Percentiles rank a stretch among this genome's conserved stretches.
Evolutionary conservation across 1,140 invertebrate species (phyloP).

Genomic region (Idris sp.): DNA sequence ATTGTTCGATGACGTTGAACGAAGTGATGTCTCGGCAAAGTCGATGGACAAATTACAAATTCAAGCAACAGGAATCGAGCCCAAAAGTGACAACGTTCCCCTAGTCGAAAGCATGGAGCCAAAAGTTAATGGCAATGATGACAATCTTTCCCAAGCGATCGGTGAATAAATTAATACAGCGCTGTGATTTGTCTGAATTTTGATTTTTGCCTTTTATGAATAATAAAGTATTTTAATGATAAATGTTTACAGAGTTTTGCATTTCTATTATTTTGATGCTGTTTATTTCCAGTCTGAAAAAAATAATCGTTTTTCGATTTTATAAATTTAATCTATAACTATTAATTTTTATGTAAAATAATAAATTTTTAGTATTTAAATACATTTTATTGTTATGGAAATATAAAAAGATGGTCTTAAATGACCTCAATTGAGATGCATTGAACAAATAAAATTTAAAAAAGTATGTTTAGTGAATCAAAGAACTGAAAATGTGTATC

Average conservation of each 20-base stretch:
- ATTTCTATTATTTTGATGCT: conserved; percentile 26
- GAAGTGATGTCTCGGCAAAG: conserved; percentile 28
- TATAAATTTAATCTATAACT: too few relatives aligned
- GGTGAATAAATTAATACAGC: conserved; percentile 43
- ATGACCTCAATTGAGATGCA: too few relatives aligned
- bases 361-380: too few relatives aligned
- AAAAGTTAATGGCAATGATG: conserved; percentile 37
- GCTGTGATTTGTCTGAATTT: conserved; percentile 32
- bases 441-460: too few relatives aligned
- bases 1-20: conserved; percentile 14
- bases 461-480: too few relatives aligned
- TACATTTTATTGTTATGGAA: too few relatives aligned
- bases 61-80: conserved; percentile 11
- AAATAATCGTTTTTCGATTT: too few relatives aligned
- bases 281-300: too few relatives aligned
- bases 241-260: conserved; percentile 16
- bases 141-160: conserved; percentile 32
- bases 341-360: too few relatives aligned
- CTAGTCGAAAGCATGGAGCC: conserved; percentile 44
- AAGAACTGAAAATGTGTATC: too few relatives aligned
- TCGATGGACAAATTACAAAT: conserved; percentile 36
- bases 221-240: conserved; percentile 59
- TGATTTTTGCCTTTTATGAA: conserved; percentile 34
- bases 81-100: conserved; percentile 36
- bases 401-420: too few relatives aligned